Base-by-base conservation (phyloP, 2,797 vertebrate genomes). In the Galaxias olidus region DNA sequence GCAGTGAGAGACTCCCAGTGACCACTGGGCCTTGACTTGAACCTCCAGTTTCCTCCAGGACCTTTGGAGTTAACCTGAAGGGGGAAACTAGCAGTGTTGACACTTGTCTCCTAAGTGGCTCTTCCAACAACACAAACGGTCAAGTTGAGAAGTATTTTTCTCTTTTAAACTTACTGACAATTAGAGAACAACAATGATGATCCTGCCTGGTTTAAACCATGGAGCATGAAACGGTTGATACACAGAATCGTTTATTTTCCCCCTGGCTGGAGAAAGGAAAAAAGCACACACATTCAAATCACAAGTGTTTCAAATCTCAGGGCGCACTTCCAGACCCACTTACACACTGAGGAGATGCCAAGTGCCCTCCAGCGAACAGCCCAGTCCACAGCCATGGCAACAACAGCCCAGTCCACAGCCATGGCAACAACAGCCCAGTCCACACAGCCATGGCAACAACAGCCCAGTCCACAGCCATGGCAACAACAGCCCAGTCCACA, bases 301-400 rank as follows among this genome's bases (percentile, higher is more conserved):
- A 78, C 81, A 81, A 78, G 75, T 65, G 73, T 76, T 84, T 73
- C 4, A 66, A 69, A 64, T 76, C 70, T 59, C 73, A 17, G 64
- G 73, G 73, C 60, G 6, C 1, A 10, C 9, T 17, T 77, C 77
- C 83, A 85, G 78, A 60, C 43, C 59, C 75, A 80, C 76, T 80
- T 79, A 75, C 42, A 76, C 19, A 12, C 20, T 53, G 51, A 70
- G 43, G 43, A 51, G 59, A 77, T 63, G 72, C 78, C 80, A 81
- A 71, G 62, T 68, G 72, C 70, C 76, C 70, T 73, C 57, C 64
- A 41, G 78, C 74, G 1, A 50, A 72, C 69, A 75, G 74, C 73
- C 65, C 54, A 30, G 48, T 48, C 42, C 44, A 65, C 63, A 9
- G 63, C 65, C 69, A 77, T n/a, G n/a, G n/a, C n/a, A n/a, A n/a